A percentile compares a stretch with the other conserved stretches of the same genome.
These are phyloP conservation scores for Ips typographus DNA, from an alignment of 1,140 invertebrate species.

Conservation along the genomic window DNA sequence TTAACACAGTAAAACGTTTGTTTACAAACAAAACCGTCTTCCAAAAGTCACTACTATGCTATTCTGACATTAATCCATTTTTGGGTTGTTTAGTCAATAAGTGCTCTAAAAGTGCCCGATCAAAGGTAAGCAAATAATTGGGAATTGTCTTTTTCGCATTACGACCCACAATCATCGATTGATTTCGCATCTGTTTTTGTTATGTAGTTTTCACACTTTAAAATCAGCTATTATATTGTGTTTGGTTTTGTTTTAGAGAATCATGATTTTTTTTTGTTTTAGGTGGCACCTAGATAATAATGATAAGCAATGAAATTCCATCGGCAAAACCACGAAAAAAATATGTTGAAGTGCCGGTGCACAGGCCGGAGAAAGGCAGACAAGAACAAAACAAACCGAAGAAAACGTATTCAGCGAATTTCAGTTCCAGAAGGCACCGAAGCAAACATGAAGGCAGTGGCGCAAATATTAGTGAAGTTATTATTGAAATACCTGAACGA, in stretches of 20 bases:
- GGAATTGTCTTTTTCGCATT: no score
- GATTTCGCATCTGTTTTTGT: no score
- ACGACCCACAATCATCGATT: no score
- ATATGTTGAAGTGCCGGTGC: conserved; percentile 43
- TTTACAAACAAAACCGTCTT: conserved; percentile 35
- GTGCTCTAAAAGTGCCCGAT: conserved; percentile 5
- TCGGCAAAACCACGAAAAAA: conserved; percentile 40
- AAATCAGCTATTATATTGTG: neutral
- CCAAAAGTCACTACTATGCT: neutral
- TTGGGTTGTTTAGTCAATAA: conserved; percentile 30
- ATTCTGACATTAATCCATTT: conserved; percentile 17
- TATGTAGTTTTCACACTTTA: no score
- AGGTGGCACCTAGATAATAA: conserved; percentile 14
- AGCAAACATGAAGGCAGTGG: conserved; percentile 12
- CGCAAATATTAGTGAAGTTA: conserved; percentile 30
- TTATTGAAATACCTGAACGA: conserved; percentile 34
- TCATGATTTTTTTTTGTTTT: conserved; percentile 8
- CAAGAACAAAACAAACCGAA: conserved; percentile 31
- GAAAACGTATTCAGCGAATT: conserved; percentile 43
- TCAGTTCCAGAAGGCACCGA: conserved; percentile 37
- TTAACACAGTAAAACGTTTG: conserved; percentile 23
- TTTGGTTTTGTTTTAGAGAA: neutral
- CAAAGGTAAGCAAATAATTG: conserved; percentile 5
- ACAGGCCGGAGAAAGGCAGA: conserved; percentile 23
- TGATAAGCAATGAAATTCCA: conserved; percentile 38